Percentiles rank a stretch among this genome's conserved stretches.
Evolutionary conservation across 2,888 invertebrate species (phyloP).

Genomic region (Catocala nupta): DNA sequence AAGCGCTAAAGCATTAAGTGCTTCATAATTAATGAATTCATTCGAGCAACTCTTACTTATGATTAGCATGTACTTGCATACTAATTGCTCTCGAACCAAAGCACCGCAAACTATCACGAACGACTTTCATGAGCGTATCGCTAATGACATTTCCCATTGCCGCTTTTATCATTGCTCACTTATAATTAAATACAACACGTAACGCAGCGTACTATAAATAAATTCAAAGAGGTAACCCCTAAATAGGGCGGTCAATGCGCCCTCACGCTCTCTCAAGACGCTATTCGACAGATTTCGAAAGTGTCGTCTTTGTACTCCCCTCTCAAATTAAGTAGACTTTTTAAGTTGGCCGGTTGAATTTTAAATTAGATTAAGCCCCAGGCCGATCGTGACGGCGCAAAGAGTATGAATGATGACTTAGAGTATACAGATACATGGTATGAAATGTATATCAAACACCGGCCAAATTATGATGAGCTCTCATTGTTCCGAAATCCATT

Average conservation of each 20-base stretch:
- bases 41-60: constrained; percentile 36
- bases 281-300: constrained; percentile 68
- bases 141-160: constrained; percentile 50
- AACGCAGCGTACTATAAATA: constrained; percentile 55
- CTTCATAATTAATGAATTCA: constrained; percentile 41
- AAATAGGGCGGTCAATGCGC: constrained; percentile 79
- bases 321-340: constrained; percentile 72
- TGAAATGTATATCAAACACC: constrained; percentile 53
- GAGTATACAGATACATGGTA: constrained; percentile 50
- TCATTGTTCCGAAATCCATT: constrained; percentile 39
- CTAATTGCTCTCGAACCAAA: constrained; percentile 38
- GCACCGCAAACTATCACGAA: constrained; percentile 45
- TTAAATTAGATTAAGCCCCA: constrained; percentile 82
- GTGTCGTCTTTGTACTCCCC: constrained; percentile 55
- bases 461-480: constrained; percentile 56
- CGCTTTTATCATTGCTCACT: constrained; percentile 31
- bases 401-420: constrained; percentile 84
- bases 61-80: constrained; percentile 45
- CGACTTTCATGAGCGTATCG: constrained; percentile 43
- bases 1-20: constrained; percentile 32
- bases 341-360: constrained; percentile 78
- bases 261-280: constrained; percentile 77
- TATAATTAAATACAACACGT: constrained; percentile 60
- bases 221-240: constrained; percentile 70
- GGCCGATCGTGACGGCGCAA: constrained; percentile 83